Percentiles rank a stretch among this genome's conserved stretches.
Conservation (phyloP, 2,113 vertebrate genomes). For the Oreochromis niloticus region DNA sequence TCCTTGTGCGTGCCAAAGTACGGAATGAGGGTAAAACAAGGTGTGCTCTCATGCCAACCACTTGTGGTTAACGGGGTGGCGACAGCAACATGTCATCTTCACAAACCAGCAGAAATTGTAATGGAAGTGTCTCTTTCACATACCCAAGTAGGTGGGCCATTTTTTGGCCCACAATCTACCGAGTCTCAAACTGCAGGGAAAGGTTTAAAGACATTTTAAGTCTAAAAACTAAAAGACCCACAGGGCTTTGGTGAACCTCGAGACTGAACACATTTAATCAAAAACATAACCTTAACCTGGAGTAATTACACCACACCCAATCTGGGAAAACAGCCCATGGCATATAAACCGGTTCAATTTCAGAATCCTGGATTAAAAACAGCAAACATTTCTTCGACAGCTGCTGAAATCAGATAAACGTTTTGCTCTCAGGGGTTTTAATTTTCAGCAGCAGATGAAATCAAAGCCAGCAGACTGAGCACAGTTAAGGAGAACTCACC, state of each 20-base stretch:
- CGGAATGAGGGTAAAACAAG: background rate
- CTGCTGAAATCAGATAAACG: background rate
- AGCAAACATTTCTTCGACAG: background rate
- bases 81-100: no score
- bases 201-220: background rate
- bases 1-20: background rate
- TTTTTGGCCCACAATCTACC: no score
- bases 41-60: background rate
- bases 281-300: background rate
- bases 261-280: background rate
- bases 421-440: background rate
- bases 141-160: no score
- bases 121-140: no score
- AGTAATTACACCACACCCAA: background rate
- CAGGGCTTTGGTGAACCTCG: background rate
- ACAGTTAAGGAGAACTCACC: conserved; percentile 31
- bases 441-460: background rate
- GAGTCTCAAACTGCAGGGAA: background rate
- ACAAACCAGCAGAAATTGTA: no score
- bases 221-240: background rate
- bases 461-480: background rate
- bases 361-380: background rate
- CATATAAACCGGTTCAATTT: background rate
- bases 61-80: background rate
- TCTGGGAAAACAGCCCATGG: background rate